phyloP scores from a whole-genome alignment of 2,797 vertebrate species.

The Protosalanx chinensis region DNA sequence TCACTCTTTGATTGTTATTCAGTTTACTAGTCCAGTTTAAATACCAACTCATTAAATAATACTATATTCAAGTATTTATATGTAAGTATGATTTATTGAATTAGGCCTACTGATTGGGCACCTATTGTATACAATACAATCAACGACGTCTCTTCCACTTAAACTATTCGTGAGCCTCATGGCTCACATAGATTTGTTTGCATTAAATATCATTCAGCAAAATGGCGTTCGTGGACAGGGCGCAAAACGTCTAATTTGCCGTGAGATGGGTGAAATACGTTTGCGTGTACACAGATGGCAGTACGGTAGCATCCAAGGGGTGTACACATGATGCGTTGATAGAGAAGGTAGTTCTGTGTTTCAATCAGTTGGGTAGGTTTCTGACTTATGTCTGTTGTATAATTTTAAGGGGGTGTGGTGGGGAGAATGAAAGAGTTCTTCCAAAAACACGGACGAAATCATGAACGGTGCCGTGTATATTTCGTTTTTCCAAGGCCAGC shows the following conservation, averaged over 20 bases:
- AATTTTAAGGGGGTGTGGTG: slow-evolving; percentile 29
- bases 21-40: too few species aligned
- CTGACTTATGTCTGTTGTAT: slow-evolving; percentile 28
- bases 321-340: slow-evolving; percentile 47
- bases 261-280: slow-evolving; percentile 47
- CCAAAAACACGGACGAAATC: slow-evolving; percentile 48
- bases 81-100: too few species aligned
- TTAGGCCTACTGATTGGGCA: not conserved
- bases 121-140: not conserved
- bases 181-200: not conserved
- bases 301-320: slow-evolving; percentile 54
- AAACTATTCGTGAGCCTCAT: not conserved
- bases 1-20: too few species aligned
- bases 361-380: slow-evolving; percentile 31
- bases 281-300: slow-evolving; percentile 50
- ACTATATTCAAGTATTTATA: too few species aligned
- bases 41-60: too few species aligned
- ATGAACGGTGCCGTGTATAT: slow-evolving; percentile 80
- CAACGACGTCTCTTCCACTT: not conserved
- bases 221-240: slow-evolving; percentile 54
- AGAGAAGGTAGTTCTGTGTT: slow-evolving; percentile 38
- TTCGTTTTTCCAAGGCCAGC: slow-evolving; percentile 81
- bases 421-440: slow-evolving; percentile 66
- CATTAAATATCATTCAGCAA: slow-evolving; percentile 48
- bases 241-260: slow-evolving; percentile 13